These are phyloP conservation scores for Ceryle rudis DNA, from an alignment of 2,797 vertebrate genomes.

Conservation along the genomic window DNA sequence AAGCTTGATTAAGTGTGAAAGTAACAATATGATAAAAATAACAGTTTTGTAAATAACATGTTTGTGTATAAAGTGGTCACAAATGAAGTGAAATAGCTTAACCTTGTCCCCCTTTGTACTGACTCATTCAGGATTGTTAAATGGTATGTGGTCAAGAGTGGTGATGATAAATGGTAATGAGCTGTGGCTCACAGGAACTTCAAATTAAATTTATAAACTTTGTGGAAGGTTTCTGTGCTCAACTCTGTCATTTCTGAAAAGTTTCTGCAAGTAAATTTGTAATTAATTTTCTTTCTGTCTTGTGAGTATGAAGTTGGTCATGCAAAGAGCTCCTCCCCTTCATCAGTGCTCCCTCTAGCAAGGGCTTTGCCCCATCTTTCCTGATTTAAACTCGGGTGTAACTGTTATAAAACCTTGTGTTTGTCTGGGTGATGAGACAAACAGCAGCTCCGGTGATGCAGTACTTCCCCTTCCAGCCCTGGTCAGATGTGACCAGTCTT, in stretches of 20 bases:
- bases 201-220: slow-evolving; percentile 18
- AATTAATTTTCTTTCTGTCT: neutral
- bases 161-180: neutral
- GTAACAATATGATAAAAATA: neutral
- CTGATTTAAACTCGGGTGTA: rapidly evolving
- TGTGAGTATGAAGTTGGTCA: rapidly evolving
- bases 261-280: neutral
- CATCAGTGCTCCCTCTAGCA: neutral
- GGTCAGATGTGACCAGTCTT: neutral
- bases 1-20: neutral
- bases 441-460: neutral
- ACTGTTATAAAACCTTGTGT: neutral
- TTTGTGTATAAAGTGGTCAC: neutral
- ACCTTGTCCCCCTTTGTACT: neutral
- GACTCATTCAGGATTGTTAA: neutral
- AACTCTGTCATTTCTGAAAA: neutral
- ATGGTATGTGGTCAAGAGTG: neutral
- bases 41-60: neutral
- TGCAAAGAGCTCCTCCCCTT: neutral
- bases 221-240: neutral
- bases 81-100: neutral
- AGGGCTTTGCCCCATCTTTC: rapidly evolving
- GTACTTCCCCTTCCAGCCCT: neutral
- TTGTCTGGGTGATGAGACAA: neutral
- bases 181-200: neutral